phyloP scores from a whole-genome alignment of 2,888 invertebrate species.

The Luffia ferchaultella region DNA sequence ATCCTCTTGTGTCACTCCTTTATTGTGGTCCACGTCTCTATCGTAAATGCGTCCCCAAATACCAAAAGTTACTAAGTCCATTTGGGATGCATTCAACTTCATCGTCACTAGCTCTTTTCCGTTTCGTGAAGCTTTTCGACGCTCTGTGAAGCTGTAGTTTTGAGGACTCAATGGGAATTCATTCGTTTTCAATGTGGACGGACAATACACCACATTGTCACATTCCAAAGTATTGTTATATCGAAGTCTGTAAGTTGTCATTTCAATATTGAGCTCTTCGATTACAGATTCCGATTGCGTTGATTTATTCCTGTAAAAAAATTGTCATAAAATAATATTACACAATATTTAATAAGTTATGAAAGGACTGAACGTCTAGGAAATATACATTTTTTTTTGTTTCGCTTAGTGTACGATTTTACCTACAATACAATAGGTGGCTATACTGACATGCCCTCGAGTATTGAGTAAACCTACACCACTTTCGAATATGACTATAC shows the following conservation, averaged over 20 bases:
- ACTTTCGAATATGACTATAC: no score
- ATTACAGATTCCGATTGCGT: slow-evolving; percentile 41
- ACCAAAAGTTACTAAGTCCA: slow-evolving; percentile 51
- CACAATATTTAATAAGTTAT: neutral
- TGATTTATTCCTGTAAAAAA: slow-evolving; percentile 50
- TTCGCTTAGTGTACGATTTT: no score
- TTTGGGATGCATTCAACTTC: slow-evolving; percentile 37
- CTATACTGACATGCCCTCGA: no score
- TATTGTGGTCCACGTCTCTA: slow-evolving; percentile 45
- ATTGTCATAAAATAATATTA: slow-evolving; percentile 3
- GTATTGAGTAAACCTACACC: no score
- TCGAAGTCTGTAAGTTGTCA: slow-evolving; percentile 35
- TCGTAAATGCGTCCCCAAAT: slow-evolving; percentile 52
- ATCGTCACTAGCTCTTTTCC: slow-evolving; percentile 21
- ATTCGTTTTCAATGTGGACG: slow-evolving; percentile 50
- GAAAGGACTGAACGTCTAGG: no score
- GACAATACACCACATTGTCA: slow-evolving; percentile 50
- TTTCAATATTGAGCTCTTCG: slow-evolving; percentile 47
- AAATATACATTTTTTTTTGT: no score
- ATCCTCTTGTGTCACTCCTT: slow-evolving; percentile 26
- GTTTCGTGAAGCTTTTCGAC: slow-evolving; percentile 7
- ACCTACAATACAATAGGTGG: no score
- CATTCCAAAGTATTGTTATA: slow-evolving; percentile 38
- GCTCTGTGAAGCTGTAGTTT: slow-evolving; percentile 29
- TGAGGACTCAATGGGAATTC: slow-evolving; percentile 49